Conservation (phyloP, 2,888 invertebrate species). For the Euzophera pinguis region DNA sequence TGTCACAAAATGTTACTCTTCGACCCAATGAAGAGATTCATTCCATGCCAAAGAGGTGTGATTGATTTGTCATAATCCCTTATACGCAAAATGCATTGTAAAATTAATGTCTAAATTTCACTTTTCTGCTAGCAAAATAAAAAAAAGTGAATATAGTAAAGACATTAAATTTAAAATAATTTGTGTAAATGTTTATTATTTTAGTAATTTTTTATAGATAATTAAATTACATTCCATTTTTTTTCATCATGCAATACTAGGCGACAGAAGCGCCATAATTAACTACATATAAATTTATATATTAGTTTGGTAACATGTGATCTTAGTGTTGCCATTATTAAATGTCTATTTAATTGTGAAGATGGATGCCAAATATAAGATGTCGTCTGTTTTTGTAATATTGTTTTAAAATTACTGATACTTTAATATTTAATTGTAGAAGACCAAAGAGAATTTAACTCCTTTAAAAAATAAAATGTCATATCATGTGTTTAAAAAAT, state of each 20-base stretch:
- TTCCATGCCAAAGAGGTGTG: slow-evolving; percentile 32
- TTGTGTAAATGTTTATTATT: not conserved
- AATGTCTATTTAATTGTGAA: slow-evolving; percentile 34
- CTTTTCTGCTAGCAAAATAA: too few species aligned
- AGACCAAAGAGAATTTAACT: slow-evolving; percentile 4
- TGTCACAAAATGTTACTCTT: slow-evolving; percentile 18
- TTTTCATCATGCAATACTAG: not conserved
- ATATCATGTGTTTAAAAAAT: not conserved
- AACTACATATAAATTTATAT: not conserved
- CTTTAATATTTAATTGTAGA: not conserved
- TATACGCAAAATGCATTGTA: not conserved
- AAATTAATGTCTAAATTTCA: not conserved
- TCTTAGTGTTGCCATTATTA: slow-evolving; percentile 53
- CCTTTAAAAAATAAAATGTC: not conserved
- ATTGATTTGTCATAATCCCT: not conserved
- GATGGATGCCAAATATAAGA: slow-evolving; percentile 60
- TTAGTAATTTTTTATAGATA: slow-evolving; percentile 5
- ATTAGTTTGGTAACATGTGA: slow-evolving; percentile 28
- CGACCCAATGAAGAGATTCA: not conserved
- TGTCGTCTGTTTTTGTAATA: slow-evolving; percentile 44
- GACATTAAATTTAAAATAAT: not conserved
- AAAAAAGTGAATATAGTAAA: too few species aligned
- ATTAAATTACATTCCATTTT: slow-evolving; percentile 9
- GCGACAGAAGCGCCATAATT: not conserved
- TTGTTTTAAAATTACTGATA: slow-evolving; percentile 22